These are phyloP conservation scores for Myioborus melanocephalus DNA, from an alignment of 2,797 vertebrate species.

Conservation along the genomic window DNA sequence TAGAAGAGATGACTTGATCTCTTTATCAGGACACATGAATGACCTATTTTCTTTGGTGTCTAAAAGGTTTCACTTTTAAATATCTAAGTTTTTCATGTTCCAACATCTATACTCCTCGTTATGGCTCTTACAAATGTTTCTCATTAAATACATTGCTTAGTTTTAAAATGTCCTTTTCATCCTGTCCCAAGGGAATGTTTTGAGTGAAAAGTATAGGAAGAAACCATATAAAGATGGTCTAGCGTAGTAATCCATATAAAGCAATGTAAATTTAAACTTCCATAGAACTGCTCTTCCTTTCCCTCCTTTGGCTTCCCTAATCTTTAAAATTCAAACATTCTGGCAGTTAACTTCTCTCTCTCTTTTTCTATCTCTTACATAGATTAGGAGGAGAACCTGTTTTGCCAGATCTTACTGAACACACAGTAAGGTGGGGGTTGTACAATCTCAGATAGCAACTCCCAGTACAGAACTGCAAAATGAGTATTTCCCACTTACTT, in stretches of 20 bases:
- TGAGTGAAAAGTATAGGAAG: not conserved
- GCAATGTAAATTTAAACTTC: not conserved
- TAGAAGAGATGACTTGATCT: not conserved
- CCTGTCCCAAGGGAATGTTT: not conserved
- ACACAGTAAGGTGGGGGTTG: not conserved
- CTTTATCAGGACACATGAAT: not conserved
- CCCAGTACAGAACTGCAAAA: not conserved
- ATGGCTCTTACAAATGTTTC: not conserved
- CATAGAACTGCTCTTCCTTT: not conserved
- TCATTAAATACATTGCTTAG: not conserved
- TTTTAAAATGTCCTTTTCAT: not conserved
- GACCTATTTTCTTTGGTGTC: not conserved
- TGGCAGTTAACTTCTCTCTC: not conserved
- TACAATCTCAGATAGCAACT: not conserved
- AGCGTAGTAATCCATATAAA: not conserved
- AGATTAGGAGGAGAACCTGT: not conserved
- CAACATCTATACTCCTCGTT: not conserved
- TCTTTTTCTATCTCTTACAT: not conserved
- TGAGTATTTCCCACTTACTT: conserved; percentile 81
- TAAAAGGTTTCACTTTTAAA: not conserved
- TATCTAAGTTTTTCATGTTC: not conserved
- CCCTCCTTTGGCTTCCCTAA: not conserved
- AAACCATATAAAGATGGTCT: not conserved
- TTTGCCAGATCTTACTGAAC: not conserved
- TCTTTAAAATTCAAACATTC: not conserved